Conservation (phyloP, 2,113 vertebrate species). For the Prunella fulvescens region DNA sequence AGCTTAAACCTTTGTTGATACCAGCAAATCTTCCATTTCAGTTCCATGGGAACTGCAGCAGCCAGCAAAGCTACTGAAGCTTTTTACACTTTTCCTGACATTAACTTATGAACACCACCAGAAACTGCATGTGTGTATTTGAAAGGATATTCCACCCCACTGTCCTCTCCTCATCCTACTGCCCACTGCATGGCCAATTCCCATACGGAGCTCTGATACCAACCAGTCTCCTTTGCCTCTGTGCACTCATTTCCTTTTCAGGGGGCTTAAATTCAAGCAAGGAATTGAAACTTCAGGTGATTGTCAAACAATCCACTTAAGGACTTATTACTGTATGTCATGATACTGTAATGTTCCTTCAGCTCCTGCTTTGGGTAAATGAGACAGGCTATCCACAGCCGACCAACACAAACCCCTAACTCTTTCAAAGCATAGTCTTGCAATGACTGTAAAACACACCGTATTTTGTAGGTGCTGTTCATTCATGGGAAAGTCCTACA, state of each 20-base stretch:
- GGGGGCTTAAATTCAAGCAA: background rate
- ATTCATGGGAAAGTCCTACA: background rate
- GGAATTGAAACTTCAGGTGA: background rate
- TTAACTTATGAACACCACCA: background rate
- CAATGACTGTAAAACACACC: background rate
- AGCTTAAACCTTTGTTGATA: background rate
- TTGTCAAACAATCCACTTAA: background rate
- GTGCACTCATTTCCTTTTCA: background rate
- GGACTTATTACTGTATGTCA: background rate
- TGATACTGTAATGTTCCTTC: fast-evolving
- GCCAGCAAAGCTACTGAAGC: background rate
- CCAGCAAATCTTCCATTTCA: background rate
- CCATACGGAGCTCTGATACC: fast-evolving
- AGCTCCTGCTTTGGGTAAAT: background rate
- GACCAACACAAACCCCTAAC: background rate
- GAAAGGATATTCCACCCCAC: background rate
- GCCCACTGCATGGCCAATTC: background rate
- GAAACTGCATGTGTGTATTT: fast-evolving
- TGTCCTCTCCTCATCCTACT: background rate
- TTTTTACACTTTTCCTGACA: background rate
- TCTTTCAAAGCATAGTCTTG: background rate
- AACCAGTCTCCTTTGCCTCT: background rate
- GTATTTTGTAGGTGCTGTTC: background rate
- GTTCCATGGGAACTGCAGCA: background rate
- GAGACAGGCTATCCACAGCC: background rate